Evolutionary conservation across 1,140 invertebrate species (phyloP).

Genomic region (Neodiprion virginianus): DNA sequence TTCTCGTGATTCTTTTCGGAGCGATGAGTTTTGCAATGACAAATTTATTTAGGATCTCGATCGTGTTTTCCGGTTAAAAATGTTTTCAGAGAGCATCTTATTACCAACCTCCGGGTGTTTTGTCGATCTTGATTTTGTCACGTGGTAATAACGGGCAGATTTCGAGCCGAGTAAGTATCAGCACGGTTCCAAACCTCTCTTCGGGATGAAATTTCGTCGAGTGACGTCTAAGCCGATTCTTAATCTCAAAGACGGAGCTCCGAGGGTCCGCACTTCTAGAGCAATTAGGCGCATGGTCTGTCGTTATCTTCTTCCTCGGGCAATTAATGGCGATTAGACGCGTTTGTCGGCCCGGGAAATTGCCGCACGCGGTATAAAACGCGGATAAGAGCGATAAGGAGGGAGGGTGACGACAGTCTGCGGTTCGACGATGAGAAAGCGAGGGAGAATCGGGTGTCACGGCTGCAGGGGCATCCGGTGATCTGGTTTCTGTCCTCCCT

Average conservation of each 20-base stretch:
- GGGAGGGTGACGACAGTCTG: conserved; percentile 29
- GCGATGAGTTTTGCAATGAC: too few species aligned
- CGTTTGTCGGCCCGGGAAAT: background rate
- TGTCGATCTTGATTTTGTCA: too few species aligned
- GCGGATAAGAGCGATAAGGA: conserved; percentile 9
- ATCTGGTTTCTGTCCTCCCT: conserved; percentile 55
- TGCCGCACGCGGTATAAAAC: background rate
- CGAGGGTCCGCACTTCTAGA: background rate
- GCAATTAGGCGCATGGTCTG: background rate
- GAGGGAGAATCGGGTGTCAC: conserved; percentile 50
- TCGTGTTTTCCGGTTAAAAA: too few species aligned
- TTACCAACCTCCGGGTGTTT: too few species aligned
- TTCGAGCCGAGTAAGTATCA: too few species aligned
- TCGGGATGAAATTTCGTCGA: too few species aligned
- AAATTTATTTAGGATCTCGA: too few species aligned
- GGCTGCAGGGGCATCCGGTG: conserved; percentile 56
- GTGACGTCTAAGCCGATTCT: too few species aligned
- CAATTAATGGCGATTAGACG: background rate
- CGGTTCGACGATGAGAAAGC: conserved; percentile 22
- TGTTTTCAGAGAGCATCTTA: too few species aligned
- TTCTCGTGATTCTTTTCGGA: too few species aligned
- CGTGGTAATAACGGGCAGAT: background rate
- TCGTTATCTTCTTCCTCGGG: background rate
- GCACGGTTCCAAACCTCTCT: too few species aligned
- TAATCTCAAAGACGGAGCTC: too few species aligned